Conservation (phyloP, 2,113 vertebrate species). For the Loxodonta africana region DNA sequence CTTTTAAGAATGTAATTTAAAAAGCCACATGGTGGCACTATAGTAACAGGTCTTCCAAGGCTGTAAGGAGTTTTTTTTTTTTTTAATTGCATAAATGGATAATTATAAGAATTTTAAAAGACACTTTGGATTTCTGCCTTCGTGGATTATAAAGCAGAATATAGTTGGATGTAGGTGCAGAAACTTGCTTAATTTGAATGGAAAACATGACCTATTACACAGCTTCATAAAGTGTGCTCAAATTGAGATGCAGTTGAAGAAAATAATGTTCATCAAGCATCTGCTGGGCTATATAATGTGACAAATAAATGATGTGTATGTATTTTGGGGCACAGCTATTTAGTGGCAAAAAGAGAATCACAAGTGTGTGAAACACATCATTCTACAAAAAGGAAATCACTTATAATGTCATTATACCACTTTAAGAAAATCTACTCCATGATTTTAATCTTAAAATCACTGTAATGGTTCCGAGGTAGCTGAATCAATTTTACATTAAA, state of each 20-base stretch:
- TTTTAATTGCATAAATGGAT: background rate
- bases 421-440: background rate
- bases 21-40: constrained; percentile 84
- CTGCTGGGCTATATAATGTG: background rate
- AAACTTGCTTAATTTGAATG: constrained; percentile 22
- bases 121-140: background rate
- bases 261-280: background rate
- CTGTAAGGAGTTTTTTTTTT: background rate
- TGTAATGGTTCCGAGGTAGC: background rate
- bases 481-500: background rate
- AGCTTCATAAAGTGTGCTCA: constrained; percentile 43
- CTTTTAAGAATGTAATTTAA: background rate
- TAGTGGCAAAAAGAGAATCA: background rate
- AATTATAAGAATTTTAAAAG: background rate
- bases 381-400: background rate
- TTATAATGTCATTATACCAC: background rate
- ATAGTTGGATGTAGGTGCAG: background rate
- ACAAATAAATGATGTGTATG: background rate
- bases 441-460: background rate
- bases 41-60: background rate
- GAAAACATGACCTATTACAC: background rate
- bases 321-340: background rate
- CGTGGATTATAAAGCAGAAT: background rate
- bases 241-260: background rate
- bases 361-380: background rate